Conservation (phyloP, 2,113 vertebrate species). For the Tupaia tana region DNA sequence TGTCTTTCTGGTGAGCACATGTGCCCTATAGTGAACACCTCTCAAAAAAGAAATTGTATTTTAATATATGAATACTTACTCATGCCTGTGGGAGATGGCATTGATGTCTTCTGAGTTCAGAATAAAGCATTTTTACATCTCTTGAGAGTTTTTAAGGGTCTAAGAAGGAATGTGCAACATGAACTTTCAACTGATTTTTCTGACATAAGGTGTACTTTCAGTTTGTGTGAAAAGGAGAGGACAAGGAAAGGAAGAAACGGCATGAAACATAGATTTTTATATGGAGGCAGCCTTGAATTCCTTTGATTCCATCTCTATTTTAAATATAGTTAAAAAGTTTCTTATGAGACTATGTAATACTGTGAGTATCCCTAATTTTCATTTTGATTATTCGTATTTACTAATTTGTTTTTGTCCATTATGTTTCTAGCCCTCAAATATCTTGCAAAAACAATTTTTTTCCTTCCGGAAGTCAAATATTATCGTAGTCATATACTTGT, state of each 20-base stretch:
- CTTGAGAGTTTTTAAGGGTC: not conserved
- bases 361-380: not conserved
- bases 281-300: not conserved
- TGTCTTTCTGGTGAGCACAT: too few species aligned
- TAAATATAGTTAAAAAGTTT: not conserved
- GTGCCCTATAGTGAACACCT: too few species aligned
- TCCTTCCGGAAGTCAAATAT: not conserved
- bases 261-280: not conserved
- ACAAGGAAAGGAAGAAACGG: not conserved
- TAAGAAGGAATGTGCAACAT: not conserved
- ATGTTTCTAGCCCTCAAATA: not conserved
- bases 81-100: not conserved
- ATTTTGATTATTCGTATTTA: not conserved
- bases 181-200: not conserved
- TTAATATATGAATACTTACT: not conserved
- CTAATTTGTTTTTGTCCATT: not conserved
- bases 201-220: not conserved
- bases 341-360: not conserved
- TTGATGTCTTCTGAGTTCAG: not conserved
- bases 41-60: not conserved
- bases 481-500: not conserved
- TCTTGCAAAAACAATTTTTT: not conserved
- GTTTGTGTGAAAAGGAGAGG: not conserved
- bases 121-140: not conserved
- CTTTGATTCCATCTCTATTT: slow-evolving; percentile 2